Evolutionary conservation across 2,888 invertebrate species (phyloP).

Genomic region (Pandemis heparana): DNA sequence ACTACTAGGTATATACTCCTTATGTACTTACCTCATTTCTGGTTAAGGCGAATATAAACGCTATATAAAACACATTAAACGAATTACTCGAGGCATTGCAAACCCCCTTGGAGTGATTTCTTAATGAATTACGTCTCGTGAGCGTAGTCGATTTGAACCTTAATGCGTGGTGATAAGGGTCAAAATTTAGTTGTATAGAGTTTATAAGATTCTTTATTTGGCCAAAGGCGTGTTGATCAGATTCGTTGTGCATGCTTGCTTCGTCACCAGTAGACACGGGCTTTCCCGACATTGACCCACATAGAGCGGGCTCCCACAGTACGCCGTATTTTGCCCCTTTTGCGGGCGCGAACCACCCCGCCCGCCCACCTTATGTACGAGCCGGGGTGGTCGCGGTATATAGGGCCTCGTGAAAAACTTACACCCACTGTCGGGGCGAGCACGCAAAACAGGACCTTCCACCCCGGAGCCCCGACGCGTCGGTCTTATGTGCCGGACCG

Average conservation of each 20-base stretch:
- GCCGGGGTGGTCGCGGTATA: constrained; percentile 85
- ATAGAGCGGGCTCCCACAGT: constrained; percentile 85
- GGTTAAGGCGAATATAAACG: not conserved
- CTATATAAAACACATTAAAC: constrained; percentile 1
- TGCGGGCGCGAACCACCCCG: constrained; percentile 84
- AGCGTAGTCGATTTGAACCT: constrained; percentile 56
- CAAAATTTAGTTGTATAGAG: constrained; percentile 53
- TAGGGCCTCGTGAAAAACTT: constrained; percentile 86
- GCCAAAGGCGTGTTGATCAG: constrained; percentile 83
- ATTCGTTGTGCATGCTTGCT: constrained; percentile 84
- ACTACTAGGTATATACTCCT: not conserved
- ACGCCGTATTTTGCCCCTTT: constrained; percentile 86
- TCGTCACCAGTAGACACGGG: constrained; percentile 86
- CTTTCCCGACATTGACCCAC: constrained; percentile 87
- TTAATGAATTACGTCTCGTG: constrained; percentile 12
- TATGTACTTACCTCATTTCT: not conserved
- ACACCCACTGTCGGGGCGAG: constrained; percentile 81
- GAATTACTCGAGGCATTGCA: not conserved
- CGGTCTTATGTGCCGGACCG: constrained; percentile 73
- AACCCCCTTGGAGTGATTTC: constrained; percentile 3
- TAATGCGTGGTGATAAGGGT: constrained; percentile 60
- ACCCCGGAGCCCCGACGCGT: constrained; percentile 76
- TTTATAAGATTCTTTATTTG: constrained; percentile 73
- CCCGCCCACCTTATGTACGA: constrained; percentile 85
- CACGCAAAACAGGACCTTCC: constrained; percentile 85